Conservation (phyloP, 2,113 vertebrate species). For the Propithecus coquereli region DNA sequence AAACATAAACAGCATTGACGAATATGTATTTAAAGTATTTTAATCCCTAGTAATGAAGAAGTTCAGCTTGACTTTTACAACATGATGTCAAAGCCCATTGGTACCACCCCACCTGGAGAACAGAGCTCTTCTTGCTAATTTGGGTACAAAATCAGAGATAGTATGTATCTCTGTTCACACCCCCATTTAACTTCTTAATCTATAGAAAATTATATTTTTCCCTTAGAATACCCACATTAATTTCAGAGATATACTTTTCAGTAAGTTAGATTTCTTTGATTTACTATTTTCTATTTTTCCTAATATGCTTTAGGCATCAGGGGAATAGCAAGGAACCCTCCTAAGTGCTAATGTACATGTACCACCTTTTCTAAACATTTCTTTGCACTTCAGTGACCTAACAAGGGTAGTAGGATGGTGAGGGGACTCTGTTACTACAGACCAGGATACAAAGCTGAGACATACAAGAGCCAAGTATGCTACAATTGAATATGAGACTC, state of each 20-base stretch:
- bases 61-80: not conserved
- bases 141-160: not conserved
- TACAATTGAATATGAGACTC: not conserved
- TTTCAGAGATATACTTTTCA: not conserved
- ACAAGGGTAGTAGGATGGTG: not conserved
- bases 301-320: not conserved
- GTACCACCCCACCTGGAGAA: not conserved
- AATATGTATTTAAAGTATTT: not conserved
- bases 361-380: not conserved
- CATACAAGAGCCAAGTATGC: not conserved
- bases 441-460: not conserved
- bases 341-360: not conserved
- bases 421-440: not conserved
- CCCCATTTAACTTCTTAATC: not conserved
- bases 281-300: not conserved
- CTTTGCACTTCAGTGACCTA: not conserved
- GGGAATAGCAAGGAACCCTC: not conserved
- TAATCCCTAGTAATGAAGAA: not conserved
- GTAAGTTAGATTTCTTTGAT: not conserved
- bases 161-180: not conserved
- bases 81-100: not conserved
- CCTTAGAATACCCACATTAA: not conserved
- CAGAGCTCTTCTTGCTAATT: not conserved
- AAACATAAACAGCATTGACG: not conserved
- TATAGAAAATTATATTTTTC: not conserved